Conservation (phyloP, 1,140 invertebrate genomes). For the Drosophila mojavensis region DNA sequence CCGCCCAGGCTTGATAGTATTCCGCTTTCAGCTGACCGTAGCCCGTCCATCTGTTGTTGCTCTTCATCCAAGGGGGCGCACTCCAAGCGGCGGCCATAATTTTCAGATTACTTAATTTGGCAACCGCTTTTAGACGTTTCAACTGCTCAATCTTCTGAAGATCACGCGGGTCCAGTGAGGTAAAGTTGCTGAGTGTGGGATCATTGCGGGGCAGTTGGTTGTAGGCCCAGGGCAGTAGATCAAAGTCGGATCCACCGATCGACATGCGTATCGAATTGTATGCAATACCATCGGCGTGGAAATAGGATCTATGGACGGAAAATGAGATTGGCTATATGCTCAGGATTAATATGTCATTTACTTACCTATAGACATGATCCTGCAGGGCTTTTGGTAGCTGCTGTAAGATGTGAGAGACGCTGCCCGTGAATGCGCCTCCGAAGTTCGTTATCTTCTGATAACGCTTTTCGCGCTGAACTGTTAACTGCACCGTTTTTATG, state of each 20-base stretch:
- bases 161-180: slow-evolving; percentile 72
- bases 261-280: slow-evolving; percentile 91
- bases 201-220: slow-evolving; percentile 86
- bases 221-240: slow-evolving; percentile 86
- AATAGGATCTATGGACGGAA: slow-evolving; percentile 85
- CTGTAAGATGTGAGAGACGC: slow-evolving; percentile 90
- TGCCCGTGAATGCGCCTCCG: slow-evolving; percentile 95
- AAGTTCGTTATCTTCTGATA: slow-evolving; percentile 90
- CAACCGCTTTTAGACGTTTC: slow-evolving; percentile 58
- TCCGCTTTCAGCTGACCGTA: slow-evolving; percentile 86
- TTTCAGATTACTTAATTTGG: slow-evolving; percentile 62
- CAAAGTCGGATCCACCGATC: slow-evolving; percentile 93
- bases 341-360: not conserved
- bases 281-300: slow-evolving; percentile 87
- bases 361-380: slow-evolving; percentile 87
- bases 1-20: slow-evolving; percentile 91
- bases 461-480: slow-evolving; percentile 66
- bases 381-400: slow-evolving; percentile 86
- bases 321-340: not conserved
- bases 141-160: slow-evolving; percentile 69
- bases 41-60: slow-evolving; percentile 87
- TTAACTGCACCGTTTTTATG: slow-evolving; percentile 44
- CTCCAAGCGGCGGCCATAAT: slow-evolving; percentile 92
- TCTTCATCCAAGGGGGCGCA: slow-evolving; percentile 97
- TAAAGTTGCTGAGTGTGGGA: slow-evolving; percentile 88